Base-by-base conservation (phyloP, 2,888 invertebrate genomes). In the Leptogaster cylindrica region DNA sequence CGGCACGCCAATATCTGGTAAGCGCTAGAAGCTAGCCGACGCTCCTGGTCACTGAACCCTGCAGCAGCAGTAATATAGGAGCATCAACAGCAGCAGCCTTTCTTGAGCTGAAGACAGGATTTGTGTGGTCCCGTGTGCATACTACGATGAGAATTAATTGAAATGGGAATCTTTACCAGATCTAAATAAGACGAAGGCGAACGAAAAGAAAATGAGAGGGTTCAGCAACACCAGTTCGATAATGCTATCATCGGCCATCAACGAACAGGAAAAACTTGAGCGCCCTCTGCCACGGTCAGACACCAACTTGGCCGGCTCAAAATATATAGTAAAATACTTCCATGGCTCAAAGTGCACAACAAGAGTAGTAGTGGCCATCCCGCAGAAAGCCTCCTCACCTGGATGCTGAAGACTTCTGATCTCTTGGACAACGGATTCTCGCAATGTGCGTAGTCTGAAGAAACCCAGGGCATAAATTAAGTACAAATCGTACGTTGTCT, bases 111-210 rank as follows among this genome's bases (percentile, higher is more conserved):
- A 23, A 48, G 48, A 50, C 33, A 14, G 8, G 20, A 36, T 48
- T 33, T 36, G 36, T 48, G 64, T 64, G 64, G 64, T 64, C 64
- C 33, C 36, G 33, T 36, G 25, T 64, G 64, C 64, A 64, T 64
- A 64, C n/a, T n/a, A n/a, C 25, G 50, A 64, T 64, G 48, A 36
- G 64, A 64, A 64, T 64, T 64, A 64, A 64, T 64, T 64, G 64
- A 48, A 64, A 64, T 64, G 41, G 61, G 61, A 61, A 10, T 44
- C 61, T 61, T 61, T 28, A 44, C 27, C 16, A 44, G 41, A 25
- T 18, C 28, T 28, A 12, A 61, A 61, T 41, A 61, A 36, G 44
- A 28, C 61, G 44, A 61, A 61, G 44, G n/a, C n/a, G n/a, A n/a
- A n/a, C n/a, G n/a, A n/a, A n/a, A n/a, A n/a, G n/a, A n/a, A n/a